Evolutionary conservation across 2,797 vertebrate genomes (phyloP).

Genomic region (Pelobates cultripes): DNA sequence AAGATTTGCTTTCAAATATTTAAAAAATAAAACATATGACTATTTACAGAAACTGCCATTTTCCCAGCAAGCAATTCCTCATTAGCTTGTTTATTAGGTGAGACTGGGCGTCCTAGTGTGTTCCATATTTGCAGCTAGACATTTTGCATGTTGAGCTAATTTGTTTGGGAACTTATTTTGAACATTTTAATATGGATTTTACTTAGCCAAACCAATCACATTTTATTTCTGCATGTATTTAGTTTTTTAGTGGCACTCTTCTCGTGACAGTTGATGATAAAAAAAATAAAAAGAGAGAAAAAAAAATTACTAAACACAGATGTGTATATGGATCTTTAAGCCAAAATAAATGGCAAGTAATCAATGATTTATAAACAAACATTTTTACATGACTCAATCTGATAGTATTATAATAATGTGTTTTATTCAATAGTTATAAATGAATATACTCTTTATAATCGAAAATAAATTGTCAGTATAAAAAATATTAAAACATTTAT

Average conservation of each 20-base stretch:
- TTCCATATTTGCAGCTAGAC: slow-evolving; percentile 31
- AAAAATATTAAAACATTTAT: too few species aligned
- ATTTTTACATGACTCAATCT: slow-evolving; percentile 6
- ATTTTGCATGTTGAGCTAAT: slow-evolving; percentile 37
- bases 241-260: slow-evolving; percentile 23
- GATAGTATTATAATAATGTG: slow-evolving; percentile 12
- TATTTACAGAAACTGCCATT: slow-evolving; percentile 36
- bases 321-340: not conserved
- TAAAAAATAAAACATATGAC: slow-evolving; percentile 29
- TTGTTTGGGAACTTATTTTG: slow-evolving; percentile 41
- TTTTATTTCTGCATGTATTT: not conserved
- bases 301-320: not conserved
- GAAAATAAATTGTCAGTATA: too few species aligned
- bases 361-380: slow-evolving; percentile 1
- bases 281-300: not conserved
- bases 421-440: not conserved
- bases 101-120: slow-evolving; percentile 14
- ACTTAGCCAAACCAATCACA: slow-evolving; percentile 27
- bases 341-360: slow-evolving; percentile 23
- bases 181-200: slow-evolving; percentile 14
- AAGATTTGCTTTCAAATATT: slow-evolving; percentile 19
- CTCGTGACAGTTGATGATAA: slow-evolving; percentile 28
- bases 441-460: too few species aligned
- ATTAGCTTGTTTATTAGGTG: slow-evolving; percentile 38
- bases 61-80: slow-evolving; percentile 33